Evolutionary conservation across 2,888 invertebrate species (phyloP).

Genomic region (Melipona beecheii): DNA sequence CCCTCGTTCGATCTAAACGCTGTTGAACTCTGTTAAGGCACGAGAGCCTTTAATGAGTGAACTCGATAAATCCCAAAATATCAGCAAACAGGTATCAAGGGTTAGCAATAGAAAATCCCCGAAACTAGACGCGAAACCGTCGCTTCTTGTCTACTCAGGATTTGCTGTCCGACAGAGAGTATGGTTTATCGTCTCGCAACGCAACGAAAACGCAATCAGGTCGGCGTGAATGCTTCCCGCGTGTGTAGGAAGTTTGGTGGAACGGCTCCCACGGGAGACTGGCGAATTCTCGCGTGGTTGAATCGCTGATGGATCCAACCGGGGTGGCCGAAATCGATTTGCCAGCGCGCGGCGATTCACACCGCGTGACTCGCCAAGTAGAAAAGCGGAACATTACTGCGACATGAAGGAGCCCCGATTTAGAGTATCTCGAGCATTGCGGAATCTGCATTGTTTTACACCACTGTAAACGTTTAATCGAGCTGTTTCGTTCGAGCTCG

Average conservation of each 20-base stretch:
- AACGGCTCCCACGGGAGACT: background rate
- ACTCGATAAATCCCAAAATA: background rate
- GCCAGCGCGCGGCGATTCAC: background rate
- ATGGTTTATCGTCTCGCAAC: slow-evolving; percentile 7
- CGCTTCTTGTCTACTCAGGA: background rate
- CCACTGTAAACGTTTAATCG: too few species aligned
- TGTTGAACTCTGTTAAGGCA: background rate
- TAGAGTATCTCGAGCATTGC: background rate
- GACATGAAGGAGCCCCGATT: background rate
- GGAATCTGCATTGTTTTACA: background rate
- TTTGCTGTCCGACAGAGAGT: background rate
- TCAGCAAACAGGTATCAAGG: background rate
- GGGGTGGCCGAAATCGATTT: background rate
- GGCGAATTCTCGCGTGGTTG: slow-evolving; percentile 11
- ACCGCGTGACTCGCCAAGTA: background rate
- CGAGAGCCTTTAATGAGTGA: too few species aligned
- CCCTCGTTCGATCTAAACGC: too few species aligned
- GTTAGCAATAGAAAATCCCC: background rate
- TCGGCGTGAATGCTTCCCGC: background rate
- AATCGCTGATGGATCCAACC: background rate
- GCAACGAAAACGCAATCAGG: slow-evolving; percentile 9
- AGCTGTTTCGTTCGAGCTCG: too few species aligned
- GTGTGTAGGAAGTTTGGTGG: slow-evolving; percentile 6
- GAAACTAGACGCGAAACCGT: background rate
- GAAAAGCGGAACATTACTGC: background rate